Base-by-base conservation (phyloP, 2,113 vertebrate genomes). In the Harpagus bidentatus region DNA sequence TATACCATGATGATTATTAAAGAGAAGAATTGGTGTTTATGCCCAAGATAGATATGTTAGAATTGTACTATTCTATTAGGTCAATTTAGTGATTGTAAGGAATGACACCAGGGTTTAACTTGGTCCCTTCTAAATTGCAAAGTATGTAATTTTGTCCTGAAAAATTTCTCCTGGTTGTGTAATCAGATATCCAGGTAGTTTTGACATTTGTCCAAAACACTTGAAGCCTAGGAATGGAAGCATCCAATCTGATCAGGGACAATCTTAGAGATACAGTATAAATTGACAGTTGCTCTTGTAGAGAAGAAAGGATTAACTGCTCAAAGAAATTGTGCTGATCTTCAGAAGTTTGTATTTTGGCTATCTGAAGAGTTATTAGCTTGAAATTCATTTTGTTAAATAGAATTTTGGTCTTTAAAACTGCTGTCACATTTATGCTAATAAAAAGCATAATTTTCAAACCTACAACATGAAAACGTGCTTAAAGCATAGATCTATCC, bases 301-400 rank as follows among this genome's bases (percentile, higher is more conserved):
- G 20, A 79, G 71, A 59, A 95, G 80, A 91, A 92, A 93, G 38
- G 58, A 74, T 73, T 74, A 86, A 29, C 11, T 83, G 40, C 83
- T 96, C 58, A 73, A 85, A 88, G 72, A 83, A 93, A 77, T 47
- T 18, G 19, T 74, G 26, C 73, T 65, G 62, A 80, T 93, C 77
- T 82, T 71, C 77, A 78, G 50, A 78, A 87, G 63, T 91, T 91
- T 83, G 17, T 89, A 23, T 90, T 74, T 89, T 80, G 20, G 86
- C 88, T 96, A 86, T 90, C 59, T 82, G 69, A 94, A 69, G 36
- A 92, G 56, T 79, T 93, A 83, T 83, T 94, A 93, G 50, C 52
- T 77, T 91, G 65, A 66, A 86, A 61, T 87, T 66, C 0, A 84
- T 59, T 80, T 82, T 89, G 42, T 95, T 88, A 83, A 89, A 78